phyloP scores from a whole-genome alignment of 2,888 invertebrate genomes.

The Epistrophella euchroma region DNA sequence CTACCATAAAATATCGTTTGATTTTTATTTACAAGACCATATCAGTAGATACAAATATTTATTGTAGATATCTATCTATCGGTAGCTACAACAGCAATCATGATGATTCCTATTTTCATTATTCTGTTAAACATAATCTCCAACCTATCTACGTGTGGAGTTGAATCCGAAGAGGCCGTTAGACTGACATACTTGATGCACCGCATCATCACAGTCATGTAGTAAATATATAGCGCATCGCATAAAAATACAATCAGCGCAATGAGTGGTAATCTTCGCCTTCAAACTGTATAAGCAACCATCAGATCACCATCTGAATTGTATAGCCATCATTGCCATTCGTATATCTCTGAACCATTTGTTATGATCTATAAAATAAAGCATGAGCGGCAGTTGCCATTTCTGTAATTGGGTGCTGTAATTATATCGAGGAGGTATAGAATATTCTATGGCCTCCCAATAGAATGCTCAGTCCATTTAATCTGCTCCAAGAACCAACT shows the following conservation, averaged over 20 bases:
- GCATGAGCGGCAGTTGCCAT: slow-evolving; percentile 11
- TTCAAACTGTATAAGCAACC: slow-evolving; percentile 29
- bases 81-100: not conserved
- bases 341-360: slow-evolving; percentile 3
- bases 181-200: slow-evolving; percentile 48
- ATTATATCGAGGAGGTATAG: slow-evolving; percentile 32
- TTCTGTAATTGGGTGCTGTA: slow-evolving; percentile 44
- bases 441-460: slow-evolving; percentile 1
- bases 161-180: slow-evolving; percentile 32
- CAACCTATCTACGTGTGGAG: slow-evolving; percentile 28
- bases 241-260: slow-evolving; percentile 26
- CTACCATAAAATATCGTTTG: too few relatives aligned
- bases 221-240: not conserved
- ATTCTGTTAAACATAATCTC: slow-evolving; percentile 35
- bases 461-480: slow-evolving; percentile 21
- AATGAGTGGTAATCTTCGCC: slow-evolving; percentile 31
- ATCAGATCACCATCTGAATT: not conserved
- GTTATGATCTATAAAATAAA: slow-evolving; percentile 14
- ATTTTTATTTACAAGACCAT: too few relatives aligned
- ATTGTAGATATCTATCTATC: too few relatives aligned
- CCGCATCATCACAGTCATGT: slow-evolving; percentile 15
- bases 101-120: slow-evolving; percentile 28
- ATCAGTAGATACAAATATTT: too few relatives aligned
- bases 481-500: not conserved
- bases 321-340: not conserved